Base-by-base conservation (phyloP, 2,888 invertebrate species). In the Monochamus alternatus region DNA sequence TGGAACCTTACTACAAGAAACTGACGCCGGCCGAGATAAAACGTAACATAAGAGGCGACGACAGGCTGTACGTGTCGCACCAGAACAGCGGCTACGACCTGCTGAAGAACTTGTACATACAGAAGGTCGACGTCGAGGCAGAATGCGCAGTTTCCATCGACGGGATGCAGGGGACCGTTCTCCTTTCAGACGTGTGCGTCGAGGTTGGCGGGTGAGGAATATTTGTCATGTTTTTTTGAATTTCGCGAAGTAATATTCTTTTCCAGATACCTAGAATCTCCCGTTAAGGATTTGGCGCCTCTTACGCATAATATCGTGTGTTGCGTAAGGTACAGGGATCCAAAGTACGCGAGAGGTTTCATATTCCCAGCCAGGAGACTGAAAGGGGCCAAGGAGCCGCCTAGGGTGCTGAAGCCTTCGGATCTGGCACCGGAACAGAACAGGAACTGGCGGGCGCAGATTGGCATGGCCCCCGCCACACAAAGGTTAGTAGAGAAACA, bases 1-100 rank as follows among this genome's bases (percentile, higher is more conserved):
- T 99, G 52, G 91, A 93, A 83, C 93, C 94, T 0, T 96, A 95
- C 81, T 98, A 99, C 85, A 90, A 91, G 0, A 90, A 93, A 73
- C 90, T 99, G 52, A 95, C 97, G 0, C 91, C 92, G 9, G 97
- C 94, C 69, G 99, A 99, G 90, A 93, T 95, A 92, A 92, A 91
- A 80, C 93, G 99, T 71, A 99, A 99, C 90, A 91, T 94, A 72
- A 92, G 94, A 77, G 98, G 99, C 1, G 93, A 95, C 87, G 97
- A 98, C 89, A 91, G 95, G n/a, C 90, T 99, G 47, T 99, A 98
- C 90, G 92, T 99, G 32, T 92, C 94, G 0, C 90, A 92, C 0
- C 91, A 91, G 22, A 96, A 97, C 89, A 88, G 90, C 3, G 93
- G 94, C 55, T 96, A 93, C 88, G 90, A 91, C 70, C 93, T 93